Conservation (phyloP, 1,140 invertebrate species). For the Leptonema lineaticorne region DNA sequence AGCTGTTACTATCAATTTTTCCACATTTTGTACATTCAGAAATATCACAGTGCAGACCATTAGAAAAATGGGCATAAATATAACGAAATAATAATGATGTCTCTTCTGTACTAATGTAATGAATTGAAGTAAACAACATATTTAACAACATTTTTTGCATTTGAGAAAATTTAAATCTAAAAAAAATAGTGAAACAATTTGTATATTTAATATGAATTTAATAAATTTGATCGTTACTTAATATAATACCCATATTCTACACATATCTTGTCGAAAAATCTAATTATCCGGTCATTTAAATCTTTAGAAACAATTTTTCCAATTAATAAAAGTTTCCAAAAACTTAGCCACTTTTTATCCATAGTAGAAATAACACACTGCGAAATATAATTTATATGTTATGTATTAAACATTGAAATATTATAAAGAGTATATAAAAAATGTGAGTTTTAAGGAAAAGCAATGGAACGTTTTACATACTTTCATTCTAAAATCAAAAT, state of each 20-base stretch:
- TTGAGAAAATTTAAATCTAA: slow-evolving; percentile 32
- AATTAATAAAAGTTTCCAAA: slow-evolving; percentile 62
- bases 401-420: too few relatives aligned
- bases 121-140: slow-evolving; percentile 44
- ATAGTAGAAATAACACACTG: slow-evolving; percentile 61
- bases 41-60: slow-evolving; percentile 36
- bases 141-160: slow-evolving; percentile 51
- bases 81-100: slow-evolving; percentile 30
- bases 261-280: slow-evolving; percentile 51
- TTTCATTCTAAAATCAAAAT: slow-evolving; percentile 60
- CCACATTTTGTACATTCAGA: slow-evolving; percentile 56
- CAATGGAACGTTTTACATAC: slow-evolving; percentile 50
- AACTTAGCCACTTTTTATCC: slow-evolving; percentile 64
- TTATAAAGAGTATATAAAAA: too few relatives aligned
- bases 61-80: slow-evolving; percentile 30
- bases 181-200: slow-evolving; percentile 9
- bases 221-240: slow-evolving; percentile 1
- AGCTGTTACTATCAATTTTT: background rate
- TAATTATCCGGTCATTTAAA: slow-evolving; percentile 51
- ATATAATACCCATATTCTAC: slow-evolving; percentile 50
- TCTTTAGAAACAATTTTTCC: slow-evolving; percentile 55
- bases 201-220: background rate
- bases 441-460: too few relatives aligned
- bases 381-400: slow-evolving; percentile 37
- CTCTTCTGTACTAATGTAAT: slow-evolving; percentile 24